Conservation (phyloP, 2,797 vertebrate genomes). For the Podarcis lilfordi region DNA sequence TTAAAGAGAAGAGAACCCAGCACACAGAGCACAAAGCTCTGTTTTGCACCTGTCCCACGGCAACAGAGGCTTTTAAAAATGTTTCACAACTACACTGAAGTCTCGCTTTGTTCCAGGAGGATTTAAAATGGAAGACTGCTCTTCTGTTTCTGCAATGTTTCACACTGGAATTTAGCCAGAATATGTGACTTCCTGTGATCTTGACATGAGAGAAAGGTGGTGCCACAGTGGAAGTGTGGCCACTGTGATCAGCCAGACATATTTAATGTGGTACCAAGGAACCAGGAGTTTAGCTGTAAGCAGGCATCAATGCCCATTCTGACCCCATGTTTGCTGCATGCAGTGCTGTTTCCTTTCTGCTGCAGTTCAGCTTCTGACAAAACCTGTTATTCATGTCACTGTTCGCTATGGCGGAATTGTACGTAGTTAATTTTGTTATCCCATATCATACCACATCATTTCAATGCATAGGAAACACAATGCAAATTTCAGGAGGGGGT, state of each 20-base stretch:
- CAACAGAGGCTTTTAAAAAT: conserved; percentile 21
- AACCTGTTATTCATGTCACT: too few species aligned
- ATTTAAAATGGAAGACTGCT: neutral
- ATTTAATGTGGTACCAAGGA: neutral
- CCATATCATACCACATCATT: too few species aligned
- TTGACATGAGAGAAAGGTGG: neutral
- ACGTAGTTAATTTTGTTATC: too few species aligned
- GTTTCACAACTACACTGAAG: neutral
- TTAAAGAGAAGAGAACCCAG: neutral
- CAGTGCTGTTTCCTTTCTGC: too few species aligned
- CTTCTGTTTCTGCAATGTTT: neutral
- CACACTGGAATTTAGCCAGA: neutral
- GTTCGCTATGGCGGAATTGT: too few species aligned
- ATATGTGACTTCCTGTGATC: neutral
- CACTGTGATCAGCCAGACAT: neutral
- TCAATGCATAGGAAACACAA: too few species aligned
- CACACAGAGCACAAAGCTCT: conserved; percentile 3
- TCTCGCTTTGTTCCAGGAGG: neutral
- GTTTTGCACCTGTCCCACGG: conserved; percentile 13
- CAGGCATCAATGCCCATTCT: neutral
- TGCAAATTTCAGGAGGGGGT: too few species aligned
- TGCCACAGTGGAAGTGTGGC: neutral
- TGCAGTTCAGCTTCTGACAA: too few species aligned
- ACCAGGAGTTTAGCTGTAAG: neutral
- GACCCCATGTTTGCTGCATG: too few species aligned